phyloP scores from a whole-genome alignment of 2,113 vertebrate genomes.

The Petaurus breviceps region DNA sequence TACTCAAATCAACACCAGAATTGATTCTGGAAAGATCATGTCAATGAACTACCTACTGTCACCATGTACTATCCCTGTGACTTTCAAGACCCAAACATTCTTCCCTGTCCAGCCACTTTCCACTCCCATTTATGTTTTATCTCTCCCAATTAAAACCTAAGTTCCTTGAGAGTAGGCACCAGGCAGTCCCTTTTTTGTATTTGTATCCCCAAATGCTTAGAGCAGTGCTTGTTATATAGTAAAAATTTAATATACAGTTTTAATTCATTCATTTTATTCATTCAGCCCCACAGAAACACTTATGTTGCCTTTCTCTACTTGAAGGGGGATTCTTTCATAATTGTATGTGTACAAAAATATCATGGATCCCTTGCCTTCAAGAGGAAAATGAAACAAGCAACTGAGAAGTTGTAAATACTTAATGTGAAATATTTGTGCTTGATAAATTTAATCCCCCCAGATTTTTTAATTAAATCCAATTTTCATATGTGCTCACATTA shows the following conservation, averaged over 20 bases:
- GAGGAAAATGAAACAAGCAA: not conserved
- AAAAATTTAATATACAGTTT: not conserved
- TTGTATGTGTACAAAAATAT: not conserved
- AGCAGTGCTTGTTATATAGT: not conserved
- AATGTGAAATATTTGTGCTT: no score
- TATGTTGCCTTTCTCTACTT: not conserved
- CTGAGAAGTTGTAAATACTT: not conserved
- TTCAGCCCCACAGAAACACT: not conserved
- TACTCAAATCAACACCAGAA: not conserved
- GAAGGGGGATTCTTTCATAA: not conserved
- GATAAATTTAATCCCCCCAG: slow-evolving; percentile 27
- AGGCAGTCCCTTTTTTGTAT: not conserved
- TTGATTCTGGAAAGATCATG: not conserved
- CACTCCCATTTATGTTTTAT: not conserved
- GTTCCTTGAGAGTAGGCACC: not conserved
- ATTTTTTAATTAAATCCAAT: slow-evolving; percentile 21
- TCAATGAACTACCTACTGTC: not conserved
- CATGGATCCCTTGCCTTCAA: not conserved
- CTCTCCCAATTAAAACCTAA: not conserved
- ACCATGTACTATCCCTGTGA: not conserved
- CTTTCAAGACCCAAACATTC: not conserved
- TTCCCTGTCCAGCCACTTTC: not conserved
- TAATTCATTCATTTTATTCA: not conserved
- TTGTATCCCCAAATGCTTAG: not conserved
- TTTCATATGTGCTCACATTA: slow-evolving; percentile 25